A percentile compares a stretch with the other conserved stretches of the same genome.
Evolutionary conservation across 2,113 vertebrate species (phyloP).

Genomic region (Sorex fumeus): DNA sequence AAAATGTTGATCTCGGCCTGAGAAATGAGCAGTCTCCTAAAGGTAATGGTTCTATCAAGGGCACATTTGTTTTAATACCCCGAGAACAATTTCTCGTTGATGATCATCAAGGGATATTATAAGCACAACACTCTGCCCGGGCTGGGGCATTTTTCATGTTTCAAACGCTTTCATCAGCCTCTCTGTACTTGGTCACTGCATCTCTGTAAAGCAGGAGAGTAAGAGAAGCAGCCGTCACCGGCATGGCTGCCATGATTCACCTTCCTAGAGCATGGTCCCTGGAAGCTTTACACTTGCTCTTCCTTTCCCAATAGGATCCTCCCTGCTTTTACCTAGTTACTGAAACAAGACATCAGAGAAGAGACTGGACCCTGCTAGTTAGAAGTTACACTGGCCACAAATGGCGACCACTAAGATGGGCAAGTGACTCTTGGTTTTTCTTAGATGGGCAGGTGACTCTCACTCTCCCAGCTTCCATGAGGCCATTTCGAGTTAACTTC

Average conservation of each 20-base stretch:
- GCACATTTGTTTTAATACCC: background rate
- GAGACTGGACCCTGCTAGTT: too few relatives aligned
- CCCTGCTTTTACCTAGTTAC: background rate
- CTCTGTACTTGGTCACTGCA: conserved; percentile 17
- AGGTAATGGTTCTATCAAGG: background rate
- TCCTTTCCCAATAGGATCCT: background rate
- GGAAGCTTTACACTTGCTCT: accelerated
- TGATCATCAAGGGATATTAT: background rate
- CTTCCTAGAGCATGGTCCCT: background rate
- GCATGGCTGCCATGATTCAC: accelerated
- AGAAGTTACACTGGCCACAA: too few relatives aligned
- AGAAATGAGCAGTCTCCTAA: conserved; percentile 5
- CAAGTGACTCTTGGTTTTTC: background rate
- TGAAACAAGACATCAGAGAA: too few relatives aligned
- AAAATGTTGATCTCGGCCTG: background rate
- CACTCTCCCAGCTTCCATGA: background rate
- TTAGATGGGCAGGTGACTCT: background rate
- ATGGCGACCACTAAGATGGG: background rate
- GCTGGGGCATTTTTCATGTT: background rate
- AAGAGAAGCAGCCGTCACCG: background rate
- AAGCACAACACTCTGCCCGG: background rate
- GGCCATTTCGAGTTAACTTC: background rate
- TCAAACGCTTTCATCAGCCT: conserved; percentile 4
- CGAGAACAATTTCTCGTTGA: background rate
- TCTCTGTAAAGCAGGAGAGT: background rate